Evolutionary conservation across 2,888 invertebrate species (phyloP), one percentile per base, ranked within the genome.

Genomic region (Tuberolachnus salignus): DNA sequence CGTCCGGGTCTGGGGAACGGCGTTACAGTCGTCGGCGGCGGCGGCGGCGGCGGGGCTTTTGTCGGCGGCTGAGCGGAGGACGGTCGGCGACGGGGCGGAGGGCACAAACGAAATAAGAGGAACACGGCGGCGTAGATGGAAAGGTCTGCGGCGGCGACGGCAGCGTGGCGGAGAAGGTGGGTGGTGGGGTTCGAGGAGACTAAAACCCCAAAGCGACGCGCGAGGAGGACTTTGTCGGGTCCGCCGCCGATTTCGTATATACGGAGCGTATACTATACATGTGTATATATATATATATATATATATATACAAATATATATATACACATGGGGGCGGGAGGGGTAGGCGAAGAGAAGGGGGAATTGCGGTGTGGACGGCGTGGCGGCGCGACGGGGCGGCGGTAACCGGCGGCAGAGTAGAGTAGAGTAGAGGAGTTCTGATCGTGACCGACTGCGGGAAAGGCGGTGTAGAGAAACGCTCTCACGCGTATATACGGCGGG

Each of bases 51-150:
- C 13, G 63, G 78, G 80, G 78, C 71, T 72, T 71, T 80, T 80
- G 80, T 69, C 73, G 59, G 72, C 16, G 74, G 75, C 82, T 16
- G 6, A 34, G 34, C 34, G 82, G 83, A 83, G 83, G 83, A 83
- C 82, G 83, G 82, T 83, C 83, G 83, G 83, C 82, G 83, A 82
- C 82, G 42, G 19, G 72, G 26, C 51, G 63, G 53, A 64, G 63
- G 73, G 73, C 23, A 74, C 73, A 74, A 74, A 74, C 73, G 73
- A 74, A 74, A 74, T 74, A 74, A 74, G 73, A 74, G 73, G 73
- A 74, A 74, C 73, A 74, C 73, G 53, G 53, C 42, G 63, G 73
- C 73, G 73, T 51, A 63, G 73, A 53, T 64, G 73, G 63, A 53
- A 61, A 53, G 51, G 73, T n/a, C 53, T 34, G 21, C 13, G 16